A percentile compares a stretch with the other conserved stretches of the same genome.
Conservation (phyloP, 35 echinoderm and acorn worm genomes). For the Apostichopus californicus region DNA sequence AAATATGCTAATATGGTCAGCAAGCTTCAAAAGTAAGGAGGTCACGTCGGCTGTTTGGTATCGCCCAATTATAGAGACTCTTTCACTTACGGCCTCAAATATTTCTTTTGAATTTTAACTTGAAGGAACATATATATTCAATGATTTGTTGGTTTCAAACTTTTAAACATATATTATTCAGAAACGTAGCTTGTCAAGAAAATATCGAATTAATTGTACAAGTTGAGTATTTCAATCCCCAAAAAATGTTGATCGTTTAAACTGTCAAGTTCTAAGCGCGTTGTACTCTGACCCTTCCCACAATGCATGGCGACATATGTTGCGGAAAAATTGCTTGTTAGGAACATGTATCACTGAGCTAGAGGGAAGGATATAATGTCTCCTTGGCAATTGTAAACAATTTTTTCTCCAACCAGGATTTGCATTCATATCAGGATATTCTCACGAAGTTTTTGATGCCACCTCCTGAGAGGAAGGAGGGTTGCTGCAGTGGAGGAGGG, state of each 20-base stretch:
- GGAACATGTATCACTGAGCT: conserved; percentile 19
- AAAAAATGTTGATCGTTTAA: background rate
- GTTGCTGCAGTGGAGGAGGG: conserved; percentile 20
- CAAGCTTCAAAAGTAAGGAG: background rate
- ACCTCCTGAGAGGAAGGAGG: conserved; percentile 16
- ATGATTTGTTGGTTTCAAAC: too few relatives aligned
- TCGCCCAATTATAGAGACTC: background rate
- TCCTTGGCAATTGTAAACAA: conserved; percentile 52
- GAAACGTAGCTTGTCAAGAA: too few relatives aligned
- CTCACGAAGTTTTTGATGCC: conserved; percentile 35
- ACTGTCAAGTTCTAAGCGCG: conserved; percentile 10
- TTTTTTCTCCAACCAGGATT: conserved; percentile 1
- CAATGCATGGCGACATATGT: conserved; percentile 18
- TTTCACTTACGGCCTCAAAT: too few relatives aligned
- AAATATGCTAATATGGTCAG: conserved; percentile 3
- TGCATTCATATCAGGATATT: conserved; percentile 23
- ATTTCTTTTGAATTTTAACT: too few relatives aligned
- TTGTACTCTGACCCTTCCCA: conserved; percentile 45
- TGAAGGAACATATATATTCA: too few relatives aligned
- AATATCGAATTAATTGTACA: too few relatives aligned
- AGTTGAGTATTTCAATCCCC: background rate
- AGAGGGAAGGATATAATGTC: conserved; percentile 23
- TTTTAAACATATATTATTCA: too few relatives aligned
- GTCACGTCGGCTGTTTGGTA: conserved; percentile 12
- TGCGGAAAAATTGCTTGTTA: conserved; percentile 50